Evolutionary conservation across 2,888 invertebrate genomes (phyloP).

Genomic region (Ptychoptera contaminata): DNA sequence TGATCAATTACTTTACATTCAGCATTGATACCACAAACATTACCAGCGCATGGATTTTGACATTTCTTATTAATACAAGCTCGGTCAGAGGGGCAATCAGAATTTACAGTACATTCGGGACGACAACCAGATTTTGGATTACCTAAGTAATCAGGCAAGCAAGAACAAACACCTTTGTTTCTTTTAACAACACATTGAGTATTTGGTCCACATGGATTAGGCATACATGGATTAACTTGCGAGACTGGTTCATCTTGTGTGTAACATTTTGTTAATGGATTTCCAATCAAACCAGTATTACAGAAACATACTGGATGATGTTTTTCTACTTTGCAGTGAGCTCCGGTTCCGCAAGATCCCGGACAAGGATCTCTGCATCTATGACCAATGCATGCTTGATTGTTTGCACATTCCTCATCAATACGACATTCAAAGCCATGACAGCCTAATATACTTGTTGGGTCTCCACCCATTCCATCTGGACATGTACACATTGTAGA

Average conservation of each 20-base stretch:
- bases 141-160: slow-evolving; percentile 58
- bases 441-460: slow-evolving; percentile 53
- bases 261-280: slow-evolving; percentile 60
- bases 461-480: slow-evolving; percentile 60
- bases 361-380: slow-evolving; percentile 69
- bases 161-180: slow-evolving; percentile 59
- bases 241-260: slow-evolving; percentile 37
- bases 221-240: slow-evolving; percentile 50
- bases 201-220: slow-evolving; percentile 62
- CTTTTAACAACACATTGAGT: slow-evolving; percentile 58
- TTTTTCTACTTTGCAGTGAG: slow-evolving; percentile 56
- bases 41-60: slow-evolving; percentile 53
- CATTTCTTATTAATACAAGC: slow-evolving; percentile 64
- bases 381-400: slow-evolving; percentile 64
- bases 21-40: slow-evolving; percentile 66
- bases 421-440: slow-evolving; percentile 65
- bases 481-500: slow-evolving; percentile 58
- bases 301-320: slow-evolving; percentile 72
- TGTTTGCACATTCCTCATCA: slow-evolving; percentile 58
- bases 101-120: slow-evolving; percentile 68
- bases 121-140: slow-evolving; percentile 62
- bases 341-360: slow-evolving; percentile 61
- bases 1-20: slow-evolving; percentile 66
- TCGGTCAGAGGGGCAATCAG: slow-evolving; percentile 58
- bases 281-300: slow-evolving; percentile 53